Base-by-base conservation (phyloP, 1,140 invertebrate species). In the Tachypleus tridentatus region DNA sequence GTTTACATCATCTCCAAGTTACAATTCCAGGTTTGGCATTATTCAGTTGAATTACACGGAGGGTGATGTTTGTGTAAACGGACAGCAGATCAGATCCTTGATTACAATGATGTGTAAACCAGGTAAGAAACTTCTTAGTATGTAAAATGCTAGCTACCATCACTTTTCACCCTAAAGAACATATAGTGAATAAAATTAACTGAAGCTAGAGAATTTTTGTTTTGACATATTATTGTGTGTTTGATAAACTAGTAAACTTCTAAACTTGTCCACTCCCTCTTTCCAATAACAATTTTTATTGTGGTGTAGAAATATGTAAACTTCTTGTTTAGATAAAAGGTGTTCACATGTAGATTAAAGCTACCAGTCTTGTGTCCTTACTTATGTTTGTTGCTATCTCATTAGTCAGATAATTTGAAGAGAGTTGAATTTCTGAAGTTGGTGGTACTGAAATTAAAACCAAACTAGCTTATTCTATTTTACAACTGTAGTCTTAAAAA, bases 81-180 rank as follows among this genome's bases (percentile, higher is more conserved):
- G 51, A 9, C 61, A 65, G 11, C 11, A 6, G 4, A 61, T 64
- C 56, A 63, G 54, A 3, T 70, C 69, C 49, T 50, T 57, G 7
- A 68, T 70, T 54, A 51, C 58, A 47, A 67, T 66, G 61, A 58
- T 49, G 62, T 77, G 76, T 74, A 52, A 70, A 71, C 49, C 60
- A 69, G 58, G 72, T 29, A 29, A 29, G 29, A 29, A 29, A 29
- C 29, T 29, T 29, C 29, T 29, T 2, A 29, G 29, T 29, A 29
- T 29, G 29, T 29, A 29, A 29, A 29, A 29, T 29, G 29, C 0
- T 29, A 29, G 29, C 2, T 29, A 29, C 29, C 29, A 29, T 29
- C 29, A 29, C 29, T 29, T 29, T 29, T 68, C 61, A 72, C 10
- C 52, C 57, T 7, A 66, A 69, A 51, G 48, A 49, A n/a, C 4